Evolutionary conservation across 2,888 invertebrate species (phyloP), one percentile per base, ranked within the genome.

Genomic region (Carpatolechia fugitivella): DNA sequence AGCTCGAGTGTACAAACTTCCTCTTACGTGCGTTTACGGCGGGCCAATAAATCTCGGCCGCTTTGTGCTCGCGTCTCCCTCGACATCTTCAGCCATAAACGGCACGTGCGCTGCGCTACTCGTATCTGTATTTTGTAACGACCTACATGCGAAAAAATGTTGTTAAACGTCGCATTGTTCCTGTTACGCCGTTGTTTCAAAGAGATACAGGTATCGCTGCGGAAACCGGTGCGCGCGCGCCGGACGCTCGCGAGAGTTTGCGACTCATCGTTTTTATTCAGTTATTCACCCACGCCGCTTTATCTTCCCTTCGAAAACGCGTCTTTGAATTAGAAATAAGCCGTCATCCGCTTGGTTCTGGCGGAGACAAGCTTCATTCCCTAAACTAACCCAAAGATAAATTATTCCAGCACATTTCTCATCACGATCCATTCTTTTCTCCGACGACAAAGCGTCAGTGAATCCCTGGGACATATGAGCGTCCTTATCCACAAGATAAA

Each of bases 391-490:
- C 80, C 74, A 70, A 80, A 80, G 80, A 85, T 85, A 85, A 85
- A 85, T 86, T 86, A 85, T 88, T 85, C 80, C 74, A 72, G 75
- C 75, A 80, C 79, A 84, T 86, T 85, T 86, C 81, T 82, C 83
- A 85, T 82, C 79, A 79, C 76, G 78, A 80, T 76, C 76, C 74
- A 81, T 83, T 84, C 79, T 84, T 85, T 84, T 72, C 76, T 76
- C 72, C 74, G 73, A 73, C 76, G 74, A 82, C 82, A 84, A 82
- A 83, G 77, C 80, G 78, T 76, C 76, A 76, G 72, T 74, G 80
- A 84, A 81, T 82, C 81, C 78, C 73, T 69, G 74, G 76, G 77
- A 82, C 80, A 74, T 82, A 80, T 74, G 78, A 80, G 76, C 74
- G 70, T 80, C 70, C 78, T 83, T 83, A 84, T 83, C 82, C 78